Evolutionary conservation across 2,797 vertebrate genomes (phyloP).

Genomic region (Thamnophis elegans): DNA sequence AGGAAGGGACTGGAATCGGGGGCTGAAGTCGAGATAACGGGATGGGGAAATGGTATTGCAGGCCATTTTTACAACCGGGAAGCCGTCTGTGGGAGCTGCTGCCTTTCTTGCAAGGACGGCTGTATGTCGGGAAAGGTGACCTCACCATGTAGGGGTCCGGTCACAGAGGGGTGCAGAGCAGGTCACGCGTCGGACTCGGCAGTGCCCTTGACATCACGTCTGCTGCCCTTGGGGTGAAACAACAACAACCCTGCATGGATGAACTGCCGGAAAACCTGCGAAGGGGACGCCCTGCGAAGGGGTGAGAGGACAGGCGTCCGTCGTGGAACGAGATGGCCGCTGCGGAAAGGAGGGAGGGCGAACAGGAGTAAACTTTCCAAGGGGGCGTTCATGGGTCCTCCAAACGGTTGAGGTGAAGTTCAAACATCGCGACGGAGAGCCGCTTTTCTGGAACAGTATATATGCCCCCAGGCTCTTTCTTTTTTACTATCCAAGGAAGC

Average conservation of each 20-base stretch:
- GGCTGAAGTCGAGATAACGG: background rate
- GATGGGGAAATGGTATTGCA: background rate
- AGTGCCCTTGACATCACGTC: background rate
- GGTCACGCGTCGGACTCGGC: background rate
- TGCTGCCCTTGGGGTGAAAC: no score
- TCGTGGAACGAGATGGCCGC: background rate
- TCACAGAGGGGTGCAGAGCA: background rate
- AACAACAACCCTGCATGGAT: no score
- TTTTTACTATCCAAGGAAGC: background rate
- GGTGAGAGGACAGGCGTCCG: background rate
- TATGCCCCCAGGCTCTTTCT: background rate
- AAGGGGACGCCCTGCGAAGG: background rate
- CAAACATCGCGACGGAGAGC: background rate
- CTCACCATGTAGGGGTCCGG: background rate
- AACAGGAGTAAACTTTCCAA: background rate
- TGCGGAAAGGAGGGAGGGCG: background rate
- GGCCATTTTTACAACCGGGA: no score
- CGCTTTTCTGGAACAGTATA: background rate
- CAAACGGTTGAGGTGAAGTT: background rate
- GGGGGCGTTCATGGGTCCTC: no score
- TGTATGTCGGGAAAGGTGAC: background rate
- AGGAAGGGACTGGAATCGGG: background rate
- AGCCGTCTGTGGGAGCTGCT: background rate
- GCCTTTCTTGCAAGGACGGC: background rate
- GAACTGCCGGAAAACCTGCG: background rate